Base-by-base conservation (phyloP, 2,113 vertebrate species). In the Todiramphus chloris region DNA sequence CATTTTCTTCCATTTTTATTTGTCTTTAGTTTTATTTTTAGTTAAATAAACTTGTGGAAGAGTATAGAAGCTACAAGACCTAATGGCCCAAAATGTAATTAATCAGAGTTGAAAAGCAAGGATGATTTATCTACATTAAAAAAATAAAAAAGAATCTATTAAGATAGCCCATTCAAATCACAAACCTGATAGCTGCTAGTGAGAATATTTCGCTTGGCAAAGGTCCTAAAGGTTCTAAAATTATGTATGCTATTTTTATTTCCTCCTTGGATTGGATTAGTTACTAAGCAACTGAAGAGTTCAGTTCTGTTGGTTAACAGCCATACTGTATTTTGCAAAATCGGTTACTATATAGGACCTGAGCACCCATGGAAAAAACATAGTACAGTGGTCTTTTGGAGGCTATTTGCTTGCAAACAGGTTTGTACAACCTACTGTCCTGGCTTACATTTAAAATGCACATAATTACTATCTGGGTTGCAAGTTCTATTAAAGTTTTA, bases 271-370 rank as follows among this genome's bases (percentile, higher is more conserved):
- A 97, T 97, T 97, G 97, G 97, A 97, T 98, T 98, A 98, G 98
- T 98, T 98, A 97, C 98, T 97, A 98, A 96, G 98, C 98, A 98
- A 98, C 98, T 91, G 94, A 97, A 97, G 95, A 96, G 96, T 98
- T 98, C 97, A 95, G 95, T 97, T 97, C 97, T 97, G 96, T 96
- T 97, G 96, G 97, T 97, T 98, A 98, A 98, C 97, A 98, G 97
- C 87, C 90, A 86, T 93, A 96, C 93, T 91, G 90, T 96, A 94
- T 96, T 96, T 96, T 94, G 97, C 67, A 90, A 94, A 97, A 83
- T 81, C 48, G 24, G 94, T 92, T 92, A 95, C 87, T 89, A 62
- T 89, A 73, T 79, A 68, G 83, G 86, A 83, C 77, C 66, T 76
- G 94, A 93, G 73, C 8, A 25, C 21, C 68, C 2, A 1, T 31